Base-by-base conservation (phyloP, 2,797 vertebrate species). In the Steatocranus sp. region DNA sequence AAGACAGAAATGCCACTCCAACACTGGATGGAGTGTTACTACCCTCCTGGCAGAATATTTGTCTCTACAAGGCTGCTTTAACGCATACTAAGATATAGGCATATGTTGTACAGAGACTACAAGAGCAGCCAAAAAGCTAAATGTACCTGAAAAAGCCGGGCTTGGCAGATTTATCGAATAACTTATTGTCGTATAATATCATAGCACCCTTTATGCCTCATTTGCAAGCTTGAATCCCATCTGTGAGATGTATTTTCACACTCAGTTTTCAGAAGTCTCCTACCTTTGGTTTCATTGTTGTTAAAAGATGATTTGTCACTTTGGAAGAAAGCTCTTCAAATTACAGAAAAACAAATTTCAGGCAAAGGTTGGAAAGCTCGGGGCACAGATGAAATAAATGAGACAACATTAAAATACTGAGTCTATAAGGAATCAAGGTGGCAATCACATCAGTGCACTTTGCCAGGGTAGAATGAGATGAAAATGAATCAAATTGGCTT, bases 401-500 rank as follows among this genome's bases (percentile, higher is more conserved):
- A 78, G 68, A 68, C n/a, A 46, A 70, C 75, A 83, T 74, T 82
- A 75, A 86, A 82, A 50, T 78, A 58, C 46, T 1, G 49, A 81
- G 54, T 85, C 54, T 27, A 50, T 48, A 20, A 88, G 56, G 54
- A 79, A 38, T 17, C 3, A 36, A 84, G 70, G 50, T 73, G 30
- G 56, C 9, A 48, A 77, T 84, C 82, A 74, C 63, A 27, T 41
- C 49, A 51, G 70, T 46, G 54, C 74, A 36, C 49, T 27, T 51
- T 83, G 73, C 79, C 86, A 84, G 82, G 74, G 79, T 34, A 32
- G 56, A 80, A 18, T 18, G 76, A 80, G 66, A 83, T 82, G 75
- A 85, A 88, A 87, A 86, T 79, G 38, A 91, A 87, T 91, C 78
- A 86, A 91, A 88, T 80, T 48, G 51, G 75, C 82, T 87, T 83